A percentile compares a stretch with the other conserved stretches of the same genome.
Conservation (phyloP, 2,888 invertebrate genomes). For the Acronicta aceris region DNA sequence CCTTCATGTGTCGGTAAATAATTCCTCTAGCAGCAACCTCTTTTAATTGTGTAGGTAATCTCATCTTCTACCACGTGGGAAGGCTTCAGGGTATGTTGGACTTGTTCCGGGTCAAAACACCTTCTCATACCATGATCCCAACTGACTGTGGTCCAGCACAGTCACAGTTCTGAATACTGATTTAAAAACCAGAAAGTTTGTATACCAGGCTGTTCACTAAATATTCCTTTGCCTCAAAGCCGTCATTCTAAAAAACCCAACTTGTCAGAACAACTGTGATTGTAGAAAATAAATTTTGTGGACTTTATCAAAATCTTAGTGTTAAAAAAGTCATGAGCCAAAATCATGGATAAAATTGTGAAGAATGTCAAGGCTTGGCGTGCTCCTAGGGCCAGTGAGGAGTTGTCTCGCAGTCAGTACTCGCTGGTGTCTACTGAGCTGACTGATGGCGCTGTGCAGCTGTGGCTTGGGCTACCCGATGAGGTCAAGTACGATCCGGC, state of each 20-base stretch:
- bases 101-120: no score
- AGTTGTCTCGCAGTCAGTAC: constrained; percentile 83
- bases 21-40: no score
- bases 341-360: constrained; percentile 70
- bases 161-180: background rate
- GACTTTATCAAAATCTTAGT: constrained; percentile 31
- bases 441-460: constrained; percentile 89
- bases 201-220: background rate
- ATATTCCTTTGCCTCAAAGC: background rate
- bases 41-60: no score
- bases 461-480: constrained; percentile 91
- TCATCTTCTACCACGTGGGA: no score
- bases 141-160: no score
- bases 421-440: constrained; percentile 87
- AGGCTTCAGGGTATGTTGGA: no score
- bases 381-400: constrained; percentile 78
- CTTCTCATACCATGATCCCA: no score
- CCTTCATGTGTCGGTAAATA: no score
- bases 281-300: constrained; percentile 3
- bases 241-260: constrained; percentile 2
- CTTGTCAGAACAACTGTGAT: constrained; percentile 23
- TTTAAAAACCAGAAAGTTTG: constrained; percentile 1
- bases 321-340: constrained; percentile 13
- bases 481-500: constrained; percentile 91
- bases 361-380: constrained; percentile 75